Conservation (phyloP, 1,140 invertebrate genomes). For the Bombus affinis region DNA sequence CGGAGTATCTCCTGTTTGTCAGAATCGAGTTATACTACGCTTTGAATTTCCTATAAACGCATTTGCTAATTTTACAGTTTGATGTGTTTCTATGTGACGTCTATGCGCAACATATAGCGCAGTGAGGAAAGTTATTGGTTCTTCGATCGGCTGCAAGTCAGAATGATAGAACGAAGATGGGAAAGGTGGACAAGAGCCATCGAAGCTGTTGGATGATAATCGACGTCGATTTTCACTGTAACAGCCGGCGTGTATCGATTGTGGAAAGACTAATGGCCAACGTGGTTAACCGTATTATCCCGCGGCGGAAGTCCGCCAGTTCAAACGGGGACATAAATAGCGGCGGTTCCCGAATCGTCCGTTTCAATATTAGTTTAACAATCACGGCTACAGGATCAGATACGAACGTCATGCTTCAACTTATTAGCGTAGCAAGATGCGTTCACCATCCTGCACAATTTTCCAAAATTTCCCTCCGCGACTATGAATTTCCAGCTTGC, state of each 20-base stretch:
- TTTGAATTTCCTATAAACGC: too few relatives aligned
- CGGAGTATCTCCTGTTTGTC: too few relatives aligned
- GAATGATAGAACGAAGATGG: slow-evolving; percentile 32
- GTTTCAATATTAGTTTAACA: slow-evolving; percentile 68
- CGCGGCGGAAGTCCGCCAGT: slow-evolving; percentile 66
- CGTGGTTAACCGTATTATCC: slow-evolving; percentile 72
- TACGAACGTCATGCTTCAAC: slow-evolving; percentile 3
- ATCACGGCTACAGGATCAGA: slow-evolving; percentile 43
- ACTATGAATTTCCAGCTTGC: too few relatives aligned
- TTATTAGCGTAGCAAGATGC: not conserved
- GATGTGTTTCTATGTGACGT: too few relatives aligned
- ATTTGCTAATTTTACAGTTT: too few relatives aligned
- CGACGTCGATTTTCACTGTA: slow-evolving; percentile 65
- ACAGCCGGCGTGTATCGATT: slow-evolving; percentile 71
- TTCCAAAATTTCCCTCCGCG: not conserved
- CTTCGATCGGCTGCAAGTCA: slow-evolving; percentile 21
- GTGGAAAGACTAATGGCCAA: slow-evolving; percentile 71
- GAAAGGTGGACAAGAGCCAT: slow-evolving; percentile 30
- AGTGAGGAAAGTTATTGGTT: not conserved
- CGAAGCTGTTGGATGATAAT: slow-evolving; percentile 58
- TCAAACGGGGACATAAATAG: slow-evolving; percentile 69
- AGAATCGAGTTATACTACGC: too few relatives aligned
- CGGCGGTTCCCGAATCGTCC: slow-evolving; percentile 58
- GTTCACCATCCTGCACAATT: not conserved
- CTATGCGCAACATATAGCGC: not conserved